Evolutionary conservation across 2,888 invertebrate species (phyloP).

Genomic region (Thumatha senex): DNA sequence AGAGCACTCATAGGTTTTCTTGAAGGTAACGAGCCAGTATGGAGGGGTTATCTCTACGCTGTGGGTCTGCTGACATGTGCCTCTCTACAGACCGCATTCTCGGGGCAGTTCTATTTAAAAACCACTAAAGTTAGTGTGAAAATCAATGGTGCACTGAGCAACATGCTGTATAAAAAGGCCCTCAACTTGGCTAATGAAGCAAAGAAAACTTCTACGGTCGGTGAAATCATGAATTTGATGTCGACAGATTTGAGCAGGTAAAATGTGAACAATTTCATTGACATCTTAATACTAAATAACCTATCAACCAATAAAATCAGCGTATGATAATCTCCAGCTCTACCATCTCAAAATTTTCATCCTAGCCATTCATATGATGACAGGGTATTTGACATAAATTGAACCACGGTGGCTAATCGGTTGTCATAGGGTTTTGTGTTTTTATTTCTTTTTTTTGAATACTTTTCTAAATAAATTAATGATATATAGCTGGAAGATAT

Average conservation of each 20-base stretch:
- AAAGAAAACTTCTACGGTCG: constrained; percentile 89
- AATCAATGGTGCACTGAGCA: constrained; percentile 90
- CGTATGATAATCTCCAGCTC: too few species aligned
- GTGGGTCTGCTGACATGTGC: constrained; percentile 87
- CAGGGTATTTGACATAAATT: too few species aligned
- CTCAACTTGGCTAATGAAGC: constrained; percentile 88
- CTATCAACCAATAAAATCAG: too few species aligned
- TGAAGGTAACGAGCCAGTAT: constrained; percentile 79
- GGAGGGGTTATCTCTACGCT: constrained; percentile 93
- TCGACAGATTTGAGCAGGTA: constrained; percentile 90
- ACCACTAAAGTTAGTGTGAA: constrained; percentile 93
- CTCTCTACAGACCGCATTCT: constrained; percentile 88
- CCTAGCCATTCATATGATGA: too few species aligned
- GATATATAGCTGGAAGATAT: too few species aligned
- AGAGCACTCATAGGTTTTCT: constrained; percentile 87
- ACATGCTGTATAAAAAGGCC: constrained; percentile 92
- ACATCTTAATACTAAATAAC: too few species aligned
- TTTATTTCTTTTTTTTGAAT: too few species aligned
- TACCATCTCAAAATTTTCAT: too few species aligned
- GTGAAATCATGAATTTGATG: constrained; percentile 94
- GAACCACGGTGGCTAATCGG: too few species aligned
- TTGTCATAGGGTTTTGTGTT: too few species aligned
- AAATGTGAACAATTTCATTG: not conserved
- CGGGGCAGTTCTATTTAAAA: constrained; percentile 92
- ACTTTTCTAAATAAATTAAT: too few species aligned